phyloP scores from a whole-genome alignment of 1,140 invertebrate genomes.

The Episyrphus balteatus region DNA sequence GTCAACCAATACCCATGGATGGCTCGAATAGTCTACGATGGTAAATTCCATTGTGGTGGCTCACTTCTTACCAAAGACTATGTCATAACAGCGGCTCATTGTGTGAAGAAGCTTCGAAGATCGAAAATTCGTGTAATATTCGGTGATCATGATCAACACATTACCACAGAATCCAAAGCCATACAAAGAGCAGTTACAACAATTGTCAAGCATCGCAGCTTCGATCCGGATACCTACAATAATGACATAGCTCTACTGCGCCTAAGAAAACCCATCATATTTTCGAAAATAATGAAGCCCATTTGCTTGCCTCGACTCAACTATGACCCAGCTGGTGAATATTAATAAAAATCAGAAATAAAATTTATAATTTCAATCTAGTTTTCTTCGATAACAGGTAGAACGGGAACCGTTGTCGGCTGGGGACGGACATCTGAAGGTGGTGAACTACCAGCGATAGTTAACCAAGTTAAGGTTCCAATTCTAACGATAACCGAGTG shows the following conservation, averaged over 20 bases:
- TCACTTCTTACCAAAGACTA: constrained; percentile 65
- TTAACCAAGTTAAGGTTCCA: constrained; percentile 75
- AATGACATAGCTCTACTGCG: constrained; percentile 75
- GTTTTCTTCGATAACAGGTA: constrained; percentile 12
- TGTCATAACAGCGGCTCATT: constrained; percentile 58
- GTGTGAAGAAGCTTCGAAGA: constrained; percentile 57
- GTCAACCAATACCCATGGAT: constrained; percentile 81
- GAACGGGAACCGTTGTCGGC: constrained; percentile 58
- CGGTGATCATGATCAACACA: constrained; percentile 69
- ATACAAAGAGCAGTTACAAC: constrained; percentile 67
- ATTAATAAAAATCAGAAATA: neutral
- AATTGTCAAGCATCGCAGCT: constrained; percentile 66
- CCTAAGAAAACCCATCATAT: constrained; percentile 61
- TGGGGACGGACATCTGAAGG: constrained; percentile 75
- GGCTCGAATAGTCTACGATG: constrained; percentile 64
- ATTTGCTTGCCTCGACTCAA: constrained; percentile 61
- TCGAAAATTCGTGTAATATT: constrained; percentile 68
- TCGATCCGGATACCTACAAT: constrained; percentile 73
- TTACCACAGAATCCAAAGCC: constrained; percentile 60
- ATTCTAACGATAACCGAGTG: constrained; percentile 68
- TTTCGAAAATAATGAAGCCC: constrained; percentile 67
- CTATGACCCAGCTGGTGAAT: constrained; percentile 57
- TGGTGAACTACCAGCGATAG: constrained; percentile 62
- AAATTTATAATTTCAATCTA: neutral
- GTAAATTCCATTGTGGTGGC: constrained; percentile 83